Conservation (phyloP, 1,140 invertebrate genomes). For the Palaemon carinicauda region DNA sequence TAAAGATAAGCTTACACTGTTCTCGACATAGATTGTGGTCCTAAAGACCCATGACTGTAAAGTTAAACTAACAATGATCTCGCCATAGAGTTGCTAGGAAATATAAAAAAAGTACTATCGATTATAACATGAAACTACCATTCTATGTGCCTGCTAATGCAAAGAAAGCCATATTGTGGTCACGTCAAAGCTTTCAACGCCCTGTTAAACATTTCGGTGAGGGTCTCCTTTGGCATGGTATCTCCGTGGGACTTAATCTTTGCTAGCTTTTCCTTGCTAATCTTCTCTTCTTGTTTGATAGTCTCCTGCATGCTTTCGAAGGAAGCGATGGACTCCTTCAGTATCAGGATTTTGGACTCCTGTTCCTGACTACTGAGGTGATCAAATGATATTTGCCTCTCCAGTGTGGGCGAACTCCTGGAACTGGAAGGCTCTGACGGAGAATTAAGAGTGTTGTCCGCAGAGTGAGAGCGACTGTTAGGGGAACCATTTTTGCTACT, state of each 20-base stretch:
- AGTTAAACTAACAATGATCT: too few species aligned
- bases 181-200: background rate
- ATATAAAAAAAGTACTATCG: too few species aligned
- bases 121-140: too few species aligned
- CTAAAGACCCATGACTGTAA: too few species aligned
- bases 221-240: background rate
- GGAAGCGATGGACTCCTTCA: background rate
- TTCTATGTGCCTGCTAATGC: too few species aligned
- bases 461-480: background rate
- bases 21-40: too few species aligned
- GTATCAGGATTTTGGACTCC: background rate
- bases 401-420: background rate
- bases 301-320: background rate
- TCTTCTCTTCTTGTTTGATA: background rate
- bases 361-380: background rate
- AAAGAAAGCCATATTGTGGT: background rate
- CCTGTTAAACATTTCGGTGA: background rate
- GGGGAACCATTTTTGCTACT: background rate
- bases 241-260: background rate
- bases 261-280: background rate
- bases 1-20: too few species aligned
- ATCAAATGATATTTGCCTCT: background rate
- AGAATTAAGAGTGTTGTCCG: background rate
- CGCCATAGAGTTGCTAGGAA: too few species aligned
- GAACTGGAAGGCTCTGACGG: background rate